Base-by-base conservation (phyloP, 92 coral and sea anemone species). In the Montipora capitata region DNA sequence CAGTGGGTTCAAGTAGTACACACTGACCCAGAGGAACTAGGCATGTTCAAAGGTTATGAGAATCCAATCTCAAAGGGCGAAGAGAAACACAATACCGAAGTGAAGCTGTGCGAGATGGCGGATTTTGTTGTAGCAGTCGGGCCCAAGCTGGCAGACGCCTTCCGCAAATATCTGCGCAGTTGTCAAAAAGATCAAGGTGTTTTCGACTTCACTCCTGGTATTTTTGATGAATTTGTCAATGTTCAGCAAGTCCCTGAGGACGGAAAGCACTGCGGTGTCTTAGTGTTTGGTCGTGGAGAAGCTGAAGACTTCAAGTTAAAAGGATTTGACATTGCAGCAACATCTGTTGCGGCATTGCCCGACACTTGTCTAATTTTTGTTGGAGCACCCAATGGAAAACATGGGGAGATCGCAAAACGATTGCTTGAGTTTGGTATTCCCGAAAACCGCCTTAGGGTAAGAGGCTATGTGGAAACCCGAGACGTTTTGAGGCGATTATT, bases 321-420 rank as follows among this genome's bases (percentile, higher is more conserved):
- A 5, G 66, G 66, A 13, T 61, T 61, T 61, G 66, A 61, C 18
- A 61, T 61, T 13, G 66, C 66, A 13, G 66, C 18, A 61, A 11
- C 3, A 61, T 15, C 66, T 61, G 66, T 61, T 61, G 66, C 39
- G 11, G 5, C 66, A 1, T 17, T 61, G 18, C 20, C 66, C 5
- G 7, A 61, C 39, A 61, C 66, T 61, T 17, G 18, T 5, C 66
- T 61, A 11, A 6, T 13, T 15, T 61, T 13, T 61, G 66, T 61
- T 13, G 66, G 66, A 61, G 66, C 66, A 13, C 66, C 66, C 66
- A 4, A 61, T 13, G 66, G 66, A 61, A 61, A 61, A 17, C 66
- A 16, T 13, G 66, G 14, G 66, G 66, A 61, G 18, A 61, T 61
- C 5, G 66, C 66, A 13, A 17, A 15, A n/a, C 66, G 66, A 11